Conservation (phyloP, 2,888 invertebrate species). For the Agrenia bidenticulata region DNA sequence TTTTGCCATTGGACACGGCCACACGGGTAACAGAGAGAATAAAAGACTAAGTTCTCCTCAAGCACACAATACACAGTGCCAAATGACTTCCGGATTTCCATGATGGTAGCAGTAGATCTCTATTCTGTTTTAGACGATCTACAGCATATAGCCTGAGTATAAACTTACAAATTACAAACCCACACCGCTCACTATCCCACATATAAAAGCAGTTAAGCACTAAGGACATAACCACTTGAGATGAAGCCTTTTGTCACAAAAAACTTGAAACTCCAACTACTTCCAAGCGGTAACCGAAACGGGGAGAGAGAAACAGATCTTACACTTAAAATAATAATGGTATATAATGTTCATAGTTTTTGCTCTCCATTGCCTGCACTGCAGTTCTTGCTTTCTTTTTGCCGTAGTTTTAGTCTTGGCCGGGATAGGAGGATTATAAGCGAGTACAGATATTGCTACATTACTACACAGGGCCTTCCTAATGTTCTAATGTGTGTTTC, state of each 20-base stretch:
- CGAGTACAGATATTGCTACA: background rate
- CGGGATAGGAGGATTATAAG: background rate
- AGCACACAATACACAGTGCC: slow-evolving; percentile 32
- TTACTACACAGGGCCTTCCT: background rate
- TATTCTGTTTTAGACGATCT: background rate
- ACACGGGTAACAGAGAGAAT: slow-evolving; percentile 32
- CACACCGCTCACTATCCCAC: too few relatives aligned
- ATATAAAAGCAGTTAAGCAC: too few relatives aligned
- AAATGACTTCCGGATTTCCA: slow-evolving; percentile 49
- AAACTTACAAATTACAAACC: too few relatives aligned
- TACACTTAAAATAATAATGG: slow-evolving; percentile 11
- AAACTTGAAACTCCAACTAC: background rate
- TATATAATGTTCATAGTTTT: slow-evolving; percentile 8
- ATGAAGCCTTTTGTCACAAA: slow-evolving; percentile 4
- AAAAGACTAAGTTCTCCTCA: slow-evolving; percentile 28
- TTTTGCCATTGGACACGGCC: slow-evolving; percentile 38
- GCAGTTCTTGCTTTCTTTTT: background rate
- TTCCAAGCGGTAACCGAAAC: too few relatives aligned
- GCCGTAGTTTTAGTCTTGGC: background rate
- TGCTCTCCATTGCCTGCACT: slow-evolving; percentile 2
- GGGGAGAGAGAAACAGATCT: background rate
- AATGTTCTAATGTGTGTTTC: slow-evolving; percentile 19
- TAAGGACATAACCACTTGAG: slow-evolving; percentile 15
- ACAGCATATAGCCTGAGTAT: slow-evolving; percentile 5
- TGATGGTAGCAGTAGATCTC: background rate